phyloP scores from a whole-genome alignment of 2,113 vertebrate genomes.

The Asarcornis scutulata region DNA sequence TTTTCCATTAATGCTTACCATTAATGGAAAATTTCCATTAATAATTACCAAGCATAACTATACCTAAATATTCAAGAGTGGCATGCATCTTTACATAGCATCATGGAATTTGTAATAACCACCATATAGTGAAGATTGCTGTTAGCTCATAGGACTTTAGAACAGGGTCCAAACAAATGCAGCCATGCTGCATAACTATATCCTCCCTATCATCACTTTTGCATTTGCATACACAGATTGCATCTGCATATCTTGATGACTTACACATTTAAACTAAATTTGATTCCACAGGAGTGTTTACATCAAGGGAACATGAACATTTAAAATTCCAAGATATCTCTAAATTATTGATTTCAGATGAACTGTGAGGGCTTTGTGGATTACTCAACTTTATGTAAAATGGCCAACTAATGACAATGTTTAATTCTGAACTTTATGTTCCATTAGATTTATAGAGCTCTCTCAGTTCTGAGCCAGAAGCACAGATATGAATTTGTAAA shows the following conservation, averaged over 20 bases:
- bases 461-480: conserved; percentile 46
- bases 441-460: conserved; percentile 49
- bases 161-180: not conserved
- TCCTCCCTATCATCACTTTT: not conserved
- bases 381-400: conserved; percentile 55
- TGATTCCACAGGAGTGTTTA: conserved; percentile 20
- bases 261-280: conserved; percentile 18
- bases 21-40: no score
- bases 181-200: not conserved
- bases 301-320: conserved; percentile 21
- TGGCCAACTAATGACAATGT: conserved; percentile 42
- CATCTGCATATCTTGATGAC: not conserved
- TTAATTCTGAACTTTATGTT: conserved; percentile 40
- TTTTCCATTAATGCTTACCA: not conserved
- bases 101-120: not conserved
- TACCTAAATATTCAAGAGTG: not conserved
- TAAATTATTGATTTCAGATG: conserved; percentile 59
- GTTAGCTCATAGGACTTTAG: not conserved
- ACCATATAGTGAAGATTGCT: not conserved
- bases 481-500: conserved; percentile 49
- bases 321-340: conserved; percentile 27
- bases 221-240: conserved; percentile 24
- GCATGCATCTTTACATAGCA: not conserved
- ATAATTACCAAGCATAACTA: not conserved
- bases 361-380: conserved; percentile 3